Percentiles rank a stretch among this genome's conserved stretches.
Conservation (phyloP, 2,888 invertebrate species). For the Oegoconia quadripuncta region DNA sequence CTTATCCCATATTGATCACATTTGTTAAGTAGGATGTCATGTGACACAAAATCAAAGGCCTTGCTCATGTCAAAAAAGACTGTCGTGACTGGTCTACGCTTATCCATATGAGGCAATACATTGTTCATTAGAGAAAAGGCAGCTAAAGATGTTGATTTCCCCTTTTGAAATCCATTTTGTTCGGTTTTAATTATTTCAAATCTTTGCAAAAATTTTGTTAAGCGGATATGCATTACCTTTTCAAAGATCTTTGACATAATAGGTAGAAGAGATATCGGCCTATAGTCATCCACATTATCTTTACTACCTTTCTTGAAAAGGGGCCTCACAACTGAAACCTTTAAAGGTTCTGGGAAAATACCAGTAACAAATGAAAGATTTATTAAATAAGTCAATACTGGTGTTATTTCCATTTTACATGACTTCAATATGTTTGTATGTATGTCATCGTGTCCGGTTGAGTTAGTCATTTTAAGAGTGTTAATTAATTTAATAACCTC, state of each 20-base stretch:
- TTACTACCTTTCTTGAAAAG: no score
- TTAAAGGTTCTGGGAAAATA: slow-evolving; percentile 2
- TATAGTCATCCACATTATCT: neutral
- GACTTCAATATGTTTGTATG: no score
- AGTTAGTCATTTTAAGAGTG: no score
- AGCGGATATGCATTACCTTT: slow-evolving; percentile 4
- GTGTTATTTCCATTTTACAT: no score
- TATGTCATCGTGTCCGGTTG: no score
- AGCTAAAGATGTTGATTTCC: slow-evolving; percentile 12
- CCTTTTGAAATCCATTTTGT: slow-evolving; percentile 16
- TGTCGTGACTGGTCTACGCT: slow-evolving; percentile 2
- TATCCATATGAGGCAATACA: no score
- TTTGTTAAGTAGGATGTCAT: slow-evolving; percentile 8
- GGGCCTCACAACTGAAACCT: slow-evolving; percentile 5
- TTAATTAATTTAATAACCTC: no score
- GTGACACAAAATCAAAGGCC: slow-evolving; percentile 13
- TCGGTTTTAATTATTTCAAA: slow-evolving; percentile 5
- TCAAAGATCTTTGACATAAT: slow-evolving; percentile 11
- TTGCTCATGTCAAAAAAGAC: slow-evolving; percentile 15
- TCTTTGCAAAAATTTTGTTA: slow-evolving; percentile 1
- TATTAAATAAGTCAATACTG: slow-evolving; percentile 5
- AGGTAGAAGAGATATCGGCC: slow-evolving; percentile 3
- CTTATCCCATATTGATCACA: neutral
- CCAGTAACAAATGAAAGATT: slow-evolving; percentile 7
- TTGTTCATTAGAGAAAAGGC: slow-evolving; percentile 7